phyloP scores from a whole-genome alignment of 2,797 vertebrate genomes.

The Neosalanx taihuensis region DNA sequence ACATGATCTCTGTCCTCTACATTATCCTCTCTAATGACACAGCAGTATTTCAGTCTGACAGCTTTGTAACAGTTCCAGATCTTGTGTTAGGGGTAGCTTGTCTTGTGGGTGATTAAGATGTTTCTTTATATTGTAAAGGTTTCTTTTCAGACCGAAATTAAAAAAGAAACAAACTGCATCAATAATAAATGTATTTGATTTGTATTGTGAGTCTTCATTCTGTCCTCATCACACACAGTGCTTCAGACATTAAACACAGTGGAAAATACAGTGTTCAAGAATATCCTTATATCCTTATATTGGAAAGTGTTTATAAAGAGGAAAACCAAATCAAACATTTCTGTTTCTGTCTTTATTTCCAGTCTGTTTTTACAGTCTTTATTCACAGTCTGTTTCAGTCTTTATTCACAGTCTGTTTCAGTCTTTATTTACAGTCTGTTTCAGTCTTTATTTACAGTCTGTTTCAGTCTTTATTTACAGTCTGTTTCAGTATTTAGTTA shows the following conservation, averaged over 20 bases:
- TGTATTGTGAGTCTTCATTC: slow-evolving; percentile 67
- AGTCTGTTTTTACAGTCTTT: too few species aligned
- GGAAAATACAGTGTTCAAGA: background rate
- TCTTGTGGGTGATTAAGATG: slow-evolving; percentile 83
- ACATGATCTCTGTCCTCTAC: slow-evolving; percentile 60
- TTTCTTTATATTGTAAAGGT: slow-evolving; percentile 81
- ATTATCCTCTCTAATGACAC: slow-evolving; percentile 78
- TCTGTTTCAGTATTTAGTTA: too few species aligned
- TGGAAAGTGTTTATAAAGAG: background rate
- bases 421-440: too few species aligned
- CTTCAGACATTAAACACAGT: background rate
- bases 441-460: too few species aligned
- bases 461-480: too few species aligned
- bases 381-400: too few species aligned
- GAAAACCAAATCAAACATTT: background rate
- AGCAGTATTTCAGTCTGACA: slow-evolving; percentile 83
- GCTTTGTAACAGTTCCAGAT: slow-evolving; percentile 83
- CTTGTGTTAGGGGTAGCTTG: slow-evolving; percentile 82
- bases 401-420: too few species aligned
- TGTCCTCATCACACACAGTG: background rate
- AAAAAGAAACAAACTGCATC: slow-evolving; percentile 78
- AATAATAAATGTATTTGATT: slow-evolving; percentile 93
- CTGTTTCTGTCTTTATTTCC: too few species aligned
- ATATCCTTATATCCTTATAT: background rate
- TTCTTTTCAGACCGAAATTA: slow-evolving; percentile 83